These are phyloP conservation scores for Scaptodrosophila latifasciaeformis DNA, from an alignment of 2,888 invertebrate genomes.

Conservation along the genomic window DNA sequence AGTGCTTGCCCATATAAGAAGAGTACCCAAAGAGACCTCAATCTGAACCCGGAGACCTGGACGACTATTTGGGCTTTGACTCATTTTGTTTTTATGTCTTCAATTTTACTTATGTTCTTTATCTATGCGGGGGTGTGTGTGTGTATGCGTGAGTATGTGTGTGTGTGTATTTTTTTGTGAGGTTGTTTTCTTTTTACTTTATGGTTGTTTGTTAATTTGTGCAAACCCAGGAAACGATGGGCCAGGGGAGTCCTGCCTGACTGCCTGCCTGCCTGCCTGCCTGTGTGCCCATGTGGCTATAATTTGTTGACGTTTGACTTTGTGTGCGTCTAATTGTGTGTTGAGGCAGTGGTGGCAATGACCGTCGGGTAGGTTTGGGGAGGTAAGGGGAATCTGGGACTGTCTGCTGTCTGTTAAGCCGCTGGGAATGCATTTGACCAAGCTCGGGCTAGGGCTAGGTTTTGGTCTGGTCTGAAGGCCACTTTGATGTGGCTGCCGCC, in stretches of 20 bases:
- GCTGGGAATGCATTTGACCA: conserved; percentile 4
- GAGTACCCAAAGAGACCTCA: conserved; percentile 25
- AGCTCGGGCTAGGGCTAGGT: conserved; percentile 27
- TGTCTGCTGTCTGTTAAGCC: conserved; percentile 10
- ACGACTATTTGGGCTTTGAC: conserved; percentile 1
- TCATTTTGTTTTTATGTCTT: conserved; percentile 27
- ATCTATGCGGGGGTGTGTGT: no score
- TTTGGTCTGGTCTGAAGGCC: no score
- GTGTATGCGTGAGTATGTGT: conserved; percentile 23
- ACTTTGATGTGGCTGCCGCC: conserved; percentile 72
- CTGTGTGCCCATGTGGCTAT: conserved; percentile 62
- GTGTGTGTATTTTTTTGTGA: conserved; percentile 11
- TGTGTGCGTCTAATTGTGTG: conserved; percentile 65
- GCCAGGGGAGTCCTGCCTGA: background rate
- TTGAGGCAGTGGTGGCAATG: background rate
- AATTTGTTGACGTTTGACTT: conserved; percentile 69
- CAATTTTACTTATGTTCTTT: conserved; percentile 4
- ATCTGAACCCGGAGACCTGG: background rate
- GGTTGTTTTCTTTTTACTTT: conserved; percentile 39
- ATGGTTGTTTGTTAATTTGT: conserved; percentile 66
- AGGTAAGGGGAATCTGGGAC: background rate
- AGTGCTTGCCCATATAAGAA: conserved; percentile 56
- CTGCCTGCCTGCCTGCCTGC: background rate
- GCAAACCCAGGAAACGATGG: conserved; percentile 20
- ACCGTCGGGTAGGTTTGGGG: no score